Evolutionary conservation across 2,113 vertebrate species (phyloP).

Genomic region (Malaclemys terrapin): DNA sequence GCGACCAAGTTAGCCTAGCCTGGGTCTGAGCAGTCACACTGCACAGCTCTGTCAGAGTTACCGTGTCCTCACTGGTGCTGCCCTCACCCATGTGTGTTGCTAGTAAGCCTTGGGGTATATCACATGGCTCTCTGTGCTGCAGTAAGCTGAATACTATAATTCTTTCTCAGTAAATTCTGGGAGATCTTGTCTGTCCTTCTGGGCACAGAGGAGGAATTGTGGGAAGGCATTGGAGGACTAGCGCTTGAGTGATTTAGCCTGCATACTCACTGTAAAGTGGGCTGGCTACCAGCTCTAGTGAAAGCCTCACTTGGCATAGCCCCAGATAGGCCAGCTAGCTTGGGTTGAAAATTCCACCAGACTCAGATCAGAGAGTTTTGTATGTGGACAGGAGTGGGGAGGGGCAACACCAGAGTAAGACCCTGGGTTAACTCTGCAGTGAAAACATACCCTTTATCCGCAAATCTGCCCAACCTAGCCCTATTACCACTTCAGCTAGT

Average conservation of each 20-base stretch:
- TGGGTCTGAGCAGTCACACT: neutral
- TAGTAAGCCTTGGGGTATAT: neutral
- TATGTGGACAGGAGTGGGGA: conserved; percentile 53
- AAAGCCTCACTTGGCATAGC: conserved; percentile 48
- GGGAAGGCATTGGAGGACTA: conserved; percentile 33
- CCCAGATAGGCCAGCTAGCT: conserved; percentile 40
- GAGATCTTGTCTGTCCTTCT: conserved; percentile 10
- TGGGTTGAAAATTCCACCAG: conserved; percentile 70
- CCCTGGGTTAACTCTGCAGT: accelerated
- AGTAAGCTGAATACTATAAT: accelerated
- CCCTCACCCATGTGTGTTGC: neutral
- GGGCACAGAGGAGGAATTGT: conserved; percentile 23
- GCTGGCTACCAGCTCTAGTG: conserved; percentile 31
- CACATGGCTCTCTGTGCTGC: accelerated
- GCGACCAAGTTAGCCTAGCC: neutral
- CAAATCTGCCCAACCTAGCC: accelerated
- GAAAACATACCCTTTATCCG: neutral
- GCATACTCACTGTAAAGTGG: neutral
- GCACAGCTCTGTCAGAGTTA: neutral
- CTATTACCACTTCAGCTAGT: accelerated
- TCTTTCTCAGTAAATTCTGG: neutral
- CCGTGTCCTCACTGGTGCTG: neutral
- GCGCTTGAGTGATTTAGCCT: conserved; percentile 37
- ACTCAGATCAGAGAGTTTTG: conserved; percentile 66
- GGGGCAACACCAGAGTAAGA: conserved; percentile 8